Evolutionary conservation across 1,140 invertebrate genomes (phyloP).

Genomic region (Conus ventricosus): DNA sequence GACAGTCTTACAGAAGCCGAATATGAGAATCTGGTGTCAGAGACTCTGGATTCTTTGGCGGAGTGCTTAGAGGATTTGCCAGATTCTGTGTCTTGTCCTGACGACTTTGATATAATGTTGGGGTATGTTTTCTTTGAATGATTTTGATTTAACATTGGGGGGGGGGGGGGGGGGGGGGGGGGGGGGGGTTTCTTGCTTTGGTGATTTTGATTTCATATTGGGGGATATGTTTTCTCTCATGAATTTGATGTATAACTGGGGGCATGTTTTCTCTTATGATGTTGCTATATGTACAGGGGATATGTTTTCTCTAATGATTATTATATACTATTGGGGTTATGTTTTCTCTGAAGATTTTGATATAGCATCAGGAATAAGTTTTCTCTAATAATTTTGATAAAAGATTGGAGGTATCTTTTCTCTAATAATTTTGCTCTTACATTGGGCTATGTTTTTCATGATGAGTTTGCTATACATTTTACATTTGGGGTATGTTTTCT

Average conservation of each 20-base stretch:
- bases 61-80: constrained; percentile 70
- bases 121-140: constrained; percentile 51
- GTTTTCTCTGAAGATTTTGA: constrained; percentile 65
- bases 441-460: no score
- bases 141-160: no score
- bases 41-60: constrained; percentile 70
- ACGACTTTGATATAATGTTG: constrained; percentile 67
- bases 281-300: constrained; percentile 64
- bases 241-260: constrained; percentile 68
- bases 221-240: constrained; percentile 56
- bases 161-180: no score
- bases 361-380: constrained; percentile 61
- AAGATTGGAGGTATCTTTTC: no score
- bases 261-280: constrained; percentile 60
- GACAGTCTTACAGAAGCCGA: constrained; percentile 53
- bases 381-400: not conserved
- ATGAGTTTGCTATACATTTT: no score
- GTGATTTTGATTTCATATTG: constrained; percentile 67
- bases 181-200: constrained; percentile 28
- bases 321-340: constrained; percentile 65
- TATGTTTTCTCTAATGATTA: constrained; percentile 62
- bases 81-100: constrained; percentile 52
- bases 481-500: no score
- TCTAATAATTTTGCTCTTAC: no score
- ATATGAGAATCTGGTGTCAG: constrained; percentile 67